phyloP scores from a whole-genome alignment of 2,888 invertebrate genomes.

The Chymomyza amoena region DNA sequence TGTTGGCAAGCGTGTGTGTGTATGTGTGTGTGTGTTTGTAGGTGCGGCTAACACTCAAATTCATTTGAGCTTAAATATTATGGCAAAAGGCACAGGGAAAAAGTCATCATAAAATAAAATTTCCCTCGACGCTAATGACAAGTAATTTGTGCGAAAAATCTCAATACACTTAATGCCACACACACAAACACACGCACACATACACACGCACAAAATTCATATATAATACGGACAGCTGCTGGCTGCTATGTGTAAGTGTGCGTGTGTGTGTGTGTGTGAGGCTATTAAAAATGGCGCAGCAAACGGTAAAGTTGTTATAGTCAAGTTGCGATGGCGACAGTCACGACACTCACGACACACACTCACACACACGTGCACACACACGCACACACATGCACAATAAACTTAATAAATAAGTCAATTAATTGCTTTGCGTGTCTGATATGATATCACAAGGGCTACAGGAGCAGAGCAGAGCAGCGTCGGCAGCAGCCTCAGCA shows the following conservation, averaged over 20 bases:
- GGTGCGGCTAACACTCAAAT: not conserved
- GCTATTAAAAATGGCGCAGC: conserved; percentile 69
- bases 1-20: not conserved
- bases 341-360: conserved; percentile 4
- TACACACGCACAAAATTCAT: conserved; percentile 4
- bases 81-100: conserved; percentile 22
- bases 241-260: conserved; percentile 29
- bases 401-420: conserved; percentile 73
- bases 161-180: conserved; percentile 49
- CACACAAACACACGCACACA: conserved; percentile 10
- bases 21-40: not conserved
- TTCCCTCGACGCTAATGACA: conserved; percentile 71
- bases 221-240: conserved; percentile 4
- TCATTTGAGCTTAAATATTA: not conserved
- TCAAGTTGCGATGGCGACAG: conserved; percentile 36
- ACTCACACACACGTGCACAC: not conserved
- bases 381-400: conserved; percentile 38
- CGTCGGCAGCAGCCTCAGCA: conserved; percentile 12
- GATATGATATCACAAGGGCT: conserved; percentile 54
- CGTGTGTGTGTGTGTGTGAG: conserved; percentile 51
- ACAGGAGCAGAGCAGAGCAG: conserved; percentile 13
- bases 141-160: conserved; percentile 68
- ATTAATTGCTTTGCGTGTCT: conserved; percentile 62
- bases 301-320: conserved; percentile 66
- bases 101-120: conserved; percentile 69